A percentile compares a stretch with the other conserved stretches of the same genome.
These are phyloP conservation scores for Chinchilla lanigera DNA, from an alignment of 2,113 vertebrate species.

Conservation along the genomic window DNA sequence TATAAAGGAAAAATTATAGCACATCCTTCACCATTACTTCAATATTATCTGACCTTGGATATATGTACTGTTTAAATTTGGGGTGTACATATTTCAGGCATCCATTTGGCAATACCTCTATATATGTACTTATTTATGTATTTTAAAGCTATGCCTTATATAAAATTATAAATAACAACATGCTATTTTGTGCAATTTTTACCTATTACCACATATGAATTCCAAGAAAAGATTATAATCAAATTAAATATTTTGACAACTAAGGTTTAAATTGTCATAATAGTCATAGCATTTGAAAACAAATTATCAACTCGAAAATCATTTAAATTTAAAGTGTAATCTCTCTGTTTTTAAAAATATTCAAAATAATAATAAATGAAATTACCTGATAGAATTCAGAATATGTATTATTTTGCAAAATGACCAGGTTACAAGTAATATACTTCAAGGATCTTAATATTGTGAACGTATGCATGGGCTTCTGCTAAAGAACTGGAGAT, in stretches of 20 bases:
- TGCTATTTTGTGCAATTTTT: background rate
- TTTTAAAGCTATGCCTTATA: background rate
- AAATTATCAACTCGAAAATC: background rate
- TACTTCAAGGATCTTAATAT: background rate
- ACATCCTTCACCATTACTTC: rapidly evolving
- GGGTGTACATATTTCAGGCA: background rate
- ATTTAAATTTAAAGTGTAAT: background rate
- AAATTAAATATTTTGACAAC: background rate
- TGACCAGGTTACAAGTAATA: background rate
- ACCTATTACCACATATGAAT: background rate
- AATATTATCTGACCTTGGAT: background rate
- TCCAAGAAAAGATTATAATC: background rate
- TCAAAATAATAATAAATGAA: background rate
- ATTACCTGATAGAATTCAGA: background rate
- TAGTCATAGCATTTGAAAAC: background rate
- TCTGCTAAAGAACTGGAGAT: background rate
- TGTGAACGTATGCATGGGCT: background rate
- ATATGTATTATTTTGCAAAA: background rate
- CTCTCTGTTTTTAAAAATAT: background rate
- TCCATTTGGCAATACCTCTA: background rate
- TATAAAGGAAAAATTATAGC: background rate
- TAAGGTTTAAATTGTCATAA: background rate
- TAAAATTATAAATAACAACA: background rate
- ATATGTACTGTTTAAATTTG: background rate
- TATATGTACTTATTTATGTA: background rate